Evolutionary conservation across 2,797 vertebrate species (phyloP).

Genomic region (Eurystomus glaucurus): DNA sequence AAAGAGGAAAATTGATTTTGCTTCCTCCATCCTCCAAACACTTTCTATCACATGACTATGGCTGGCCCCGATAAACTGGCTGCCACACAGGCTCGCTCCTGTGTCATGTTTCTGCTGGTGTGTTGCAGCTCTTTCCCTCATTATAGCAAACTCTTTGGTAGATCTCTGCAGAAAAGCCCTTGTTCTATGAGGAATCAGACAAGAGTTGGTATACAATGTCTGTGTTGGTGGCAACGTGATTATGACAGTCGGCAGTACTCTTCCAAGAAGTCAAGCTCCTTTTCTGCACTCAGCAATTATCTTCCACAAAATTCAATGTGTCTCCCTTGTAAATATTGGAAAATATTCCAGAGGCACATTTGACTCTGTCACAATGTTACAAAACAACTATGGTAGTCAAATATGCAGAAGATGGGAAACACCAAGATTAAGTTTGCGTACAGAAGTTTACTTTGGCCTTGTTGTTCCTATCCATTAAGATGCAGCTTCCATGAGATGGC

Average conservation of each 20-base stretch:
- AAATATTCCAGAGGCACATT: background rate
- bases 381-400: background rate
- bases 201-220: background rate
- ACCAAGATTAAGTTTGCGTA: background rate
- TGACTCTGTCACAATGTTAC: background rate
- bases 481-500: background rate
- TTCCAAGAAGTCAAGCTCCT: background rate
- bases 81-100: background rate
- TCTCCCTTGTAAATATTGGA: background rate
- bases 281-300: background rate
- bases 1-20: background rate
- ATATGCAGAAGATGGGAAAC: background rate
- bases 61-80: background rate
- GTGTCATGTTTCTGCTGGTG: background rate
- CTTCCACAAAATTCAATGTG: background rate
- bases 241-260: fast-evolving
- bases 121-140: background rate
- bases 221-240: background rate
- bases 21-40: background rate
- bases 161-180: background rate
- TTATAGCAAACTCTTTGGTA: background rate
- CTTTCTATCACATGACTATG: background rate
- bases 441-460: background rate
- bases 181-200: background rate
- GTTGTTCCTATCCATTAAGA: background rate